Evolutionary conservation across 1,140 invertebrate genomes (phyloP), one percentile per base, ranked within the genome.

Genomic region (Olivierus martensii): DNA sequence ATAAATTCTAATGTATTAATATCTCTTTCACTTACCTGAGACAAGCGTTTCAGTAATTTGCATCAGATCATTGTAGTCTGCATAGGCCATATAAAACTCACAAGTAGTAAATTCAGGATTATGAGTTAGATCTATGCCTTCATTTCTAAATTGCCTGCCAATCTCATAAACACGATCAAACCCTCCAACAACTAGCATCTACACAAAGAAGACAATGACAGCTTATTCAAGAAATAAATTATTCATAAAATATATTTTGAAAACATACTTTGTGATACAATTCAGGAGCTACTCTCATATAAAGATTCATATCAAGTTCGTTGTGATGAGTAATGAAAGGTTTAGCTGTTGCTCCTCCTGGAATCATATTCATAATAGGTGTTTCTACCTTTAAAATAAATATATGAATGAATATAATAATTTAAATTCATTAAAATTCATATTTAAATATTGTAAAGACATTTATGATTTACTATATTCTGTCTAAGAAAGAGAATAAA

Each of bases 11-110:
- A n/a, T n/a, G n/a, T n/a, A n/a, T n/a, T n/a, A n/a, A n/a, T n/a
- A n/a, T n/a, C n/a, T n/a, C n/a, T n/a, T n/a, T n/a, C n/a, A 46
- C 57, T 57, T 59, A 67, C 87, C 85, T 42, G 94, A 90, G 7
- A 99, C 38, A 71, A 99, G 73, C 46, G 79, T 76, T 71, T 99
- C 95, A 3, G 94, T 96, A 5, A 99, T 80, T 35, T 75, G 68
- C 71, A 99, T 96, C 3, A 98, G 62, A 73, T 99, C 95, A 68
- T 95, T 80, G 64, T 98, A 99, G 73, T 99, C 95, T 18, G 95
- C 95, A 74, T 99, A 99, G 0, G 95, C 95, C 92, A 99, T 98
- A 71, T 99, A 99, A 71, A 99, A 99, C 75, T 99, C 95, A 69
- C 92, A 96, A 12, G 91, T 95, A 3, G 95, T 99, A 65, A 99